Evolutionary conservation across 1,140 invertebrate species (phyloP).

Genomic region (Formica selysi): DNA sequence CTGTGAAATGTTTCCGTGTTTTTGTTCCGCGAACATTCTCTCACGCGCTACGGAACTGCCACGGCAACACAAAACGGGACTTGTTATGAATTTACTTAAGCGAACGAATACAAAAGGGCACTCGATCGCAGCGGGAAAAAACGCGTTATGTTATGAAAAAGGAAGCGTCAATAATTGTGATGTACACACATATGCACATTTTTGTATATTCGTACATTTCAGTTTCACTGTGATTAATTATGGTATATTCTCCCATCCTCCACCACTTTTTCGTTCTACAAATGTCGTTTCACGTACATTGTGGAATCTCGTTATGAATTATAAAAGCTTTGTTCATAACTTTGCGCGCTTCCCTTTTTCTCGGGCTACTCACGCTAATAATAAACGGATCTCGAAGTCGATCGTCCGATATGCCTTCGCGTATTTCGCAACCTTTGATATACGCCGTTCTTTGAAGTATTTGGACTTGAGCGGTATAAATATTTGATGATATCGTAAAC

Average conservation of each 20-base stretch:
- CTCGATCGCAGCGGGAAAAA: slow-evolving; percentile 5
- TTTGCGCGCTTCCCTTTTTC: slow-evolving; percentile 23
- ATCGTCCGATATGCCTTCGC: slow-evolving; percentile 43
- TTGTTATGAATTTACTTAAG: slow-evolving; percentile 55
- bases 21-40: slow-evolving; percentile 27
- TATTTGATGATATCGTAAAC: slow-evolving; percentile 70
- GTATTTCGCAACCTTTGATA: slow-evolving; percentile 60
- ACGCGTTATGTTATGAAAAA: background rate
- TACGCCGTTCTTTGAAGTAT: slow-evolving; percentile 62
- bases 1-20: slow-evolving; percentile 29
- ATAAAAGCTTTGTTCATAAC: slow-evolving; percentile 53
- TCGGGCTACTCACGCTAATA: slow-evolving; percentile 37
- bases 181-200: background rate
- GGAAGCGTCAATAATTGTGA: slow-evolving; percentile 41
- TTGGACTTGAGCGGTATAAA: slow-evolving; percentile 57
- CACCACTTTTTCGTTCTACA: background rate
- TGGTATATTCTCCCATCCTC: slow-evolving; percentile 8
- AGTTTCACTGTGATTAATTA: slow-evolving; percentile 30
- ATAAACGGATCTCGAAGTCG: slow-evolving; percentile 56
- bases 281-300: background rate
- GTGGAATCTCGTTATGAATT: slow-evolving; percentile 46
- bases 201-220: slow-evolving; percentile 10
- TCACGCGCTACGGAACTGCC: background rate
- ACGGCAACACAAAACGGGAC: slow-evolving; percentile 17
- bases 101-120: slow-evolving; percentile 20